Conservation (phyloP, 2,888 invertebrate species). For the Dryococelus australis region DNA sequence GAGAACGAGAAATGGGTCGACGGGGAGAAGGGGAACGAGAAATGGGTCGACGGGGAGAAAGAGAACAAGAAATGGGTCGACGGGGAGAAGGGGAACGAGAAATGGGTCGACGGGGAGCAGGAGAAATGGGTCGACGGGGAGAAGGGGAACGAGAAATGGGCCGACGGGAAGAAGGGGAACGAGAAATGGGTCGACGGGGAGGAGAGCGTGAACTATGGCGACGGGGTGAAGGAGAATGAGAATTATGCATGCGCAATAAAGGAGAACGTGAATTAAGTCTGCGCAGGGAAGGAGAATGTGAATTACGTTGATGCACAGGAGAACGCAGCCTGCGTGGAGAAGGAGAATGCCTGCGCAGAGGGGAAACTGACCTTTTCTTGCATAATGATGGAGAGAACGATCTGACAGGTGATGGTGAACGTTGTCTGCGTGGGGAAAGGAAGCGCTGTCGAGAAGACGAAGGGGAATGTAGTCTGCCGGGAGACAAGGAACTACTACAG, state of each 20-base stretch:
- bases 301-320: not conserved
- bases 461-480: not conserved
- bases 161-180: not conserved
- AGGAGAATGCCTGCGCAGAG: conserved; percentile 25
- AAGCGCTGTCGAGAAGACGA: not conserved
- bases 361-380: conserved; percentile 22
- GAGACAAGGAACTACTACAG: not conserved
- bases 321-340: conserved; percentile 23
- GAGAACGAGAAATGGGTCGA: not conserved
- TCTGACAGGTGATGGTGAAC: conserved; percentile 22
- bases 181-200: not conserved
- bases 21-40: not conserved
- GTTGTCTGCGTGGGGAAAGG: conserved; percentile 24
- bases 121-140: not conserved
- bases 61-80: not conserved
- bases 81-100: not conserved
- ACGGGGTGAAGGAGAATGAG: not conserved
- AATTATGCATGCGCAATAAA: not conserved
- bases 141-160: not conserved
- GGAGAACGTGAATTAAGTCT: not conserved
- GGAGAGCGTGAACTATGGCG: not conserved
- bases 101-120: not conserved
- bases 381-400: not conserved
- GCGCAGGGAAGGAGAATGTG: not conserved
- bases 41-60: conserved; percentile 5